Conservation (phyloP, 2,113 vertebrate species). For the Ochotona curzoniae region DNA sequence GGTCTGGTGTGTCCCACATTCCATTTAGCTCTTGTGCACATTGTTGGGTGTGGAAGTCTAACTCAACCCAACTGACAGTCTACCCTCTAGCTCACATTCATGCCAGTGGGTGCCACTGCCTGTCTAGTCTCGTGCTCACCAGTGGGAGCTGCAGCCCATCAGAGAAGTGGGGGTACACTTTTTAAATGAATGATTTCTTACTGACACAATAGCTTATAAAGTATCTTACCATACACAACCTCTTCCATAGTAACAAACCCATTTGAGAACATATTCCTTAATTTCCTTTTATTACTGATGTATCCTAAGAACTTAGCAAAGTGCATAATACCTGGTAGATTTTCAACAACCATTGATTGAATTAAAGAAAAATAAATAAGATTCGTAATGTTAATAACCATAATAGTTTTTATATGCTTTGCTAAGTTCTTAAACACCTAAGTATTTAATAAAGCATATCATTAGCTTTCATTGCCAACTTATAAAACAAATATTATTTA, state of each 20-base stretch:
- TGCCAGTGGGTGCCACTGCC: too few species aligned
- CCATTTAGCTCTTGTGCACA: too few species aligned
- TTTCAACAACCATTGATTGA: slow-evolving; percentile 2
- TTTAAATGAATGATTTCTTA: neutral
- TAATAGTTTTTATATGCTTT: neutral
- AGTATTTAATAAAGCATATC: neutral
- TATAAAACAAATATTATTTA: slow-evolving; percentile 8
- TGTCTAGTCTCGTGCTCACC: too few species aligned
- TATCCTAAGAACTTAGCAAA: neutral
- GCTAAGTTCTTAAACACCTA: neutral
- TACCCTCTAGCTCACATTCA: too few species aligned
- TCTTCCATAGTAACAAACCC: slow-evolving; percentile 1
- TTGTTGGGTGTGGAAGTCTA: too few species aligned
- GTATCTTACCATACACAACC: neutral
- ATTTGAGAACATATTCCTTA: neutral
- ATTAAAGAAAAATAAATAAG: neutral
- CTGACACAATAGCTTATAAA: neutral
- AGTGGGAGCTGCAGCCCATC: too few species aligned
- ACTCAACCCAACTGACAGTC: too few species aligned
- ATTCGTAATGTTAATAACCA: neutral
- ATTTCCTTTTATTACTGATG: neutral
- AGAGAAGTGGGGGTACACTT: neutral
- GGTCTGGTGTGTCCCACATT: too few species aligned
- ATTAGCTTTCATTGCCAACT: neutral
- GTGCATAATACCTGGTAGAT: neutral